Conservation (phyloP, 2,113 vertebrate genomes). For the Microcebus lehilahytsara region DNA sequence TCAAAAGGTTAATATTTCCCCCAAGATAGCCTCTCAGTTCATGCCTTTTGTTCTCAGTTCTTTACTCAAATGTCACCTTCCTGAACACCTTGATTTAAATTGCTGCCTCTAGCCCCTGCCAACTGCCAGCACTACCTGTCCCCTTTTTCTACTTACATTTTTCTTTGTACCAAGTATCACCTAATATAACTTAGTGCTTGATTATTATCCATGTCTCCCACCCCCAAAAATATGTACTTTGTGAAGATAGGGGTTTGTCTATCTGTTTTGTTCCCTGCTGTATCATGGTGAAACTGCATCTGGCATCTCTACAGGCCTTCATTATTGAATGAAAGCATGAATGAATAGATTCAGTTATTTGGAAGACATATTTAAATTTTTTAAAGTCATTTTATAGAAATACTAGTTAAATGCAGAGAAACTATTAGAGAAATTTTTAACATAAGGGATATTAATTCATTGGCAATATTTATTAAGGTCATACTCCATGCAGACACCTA, state of each 20-base stretch:
- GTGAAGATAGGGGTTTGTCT: background rate
- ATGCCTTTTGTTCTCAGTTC: background rate
- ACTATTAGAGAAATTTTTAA: background rate
- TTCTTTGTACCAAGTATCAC: background rate
- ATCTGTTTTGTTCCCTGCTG: background rate
- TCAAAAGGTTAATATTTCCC: background rate
- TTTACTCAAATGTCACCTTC: background rate
- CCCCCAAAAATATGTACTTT: background rate
- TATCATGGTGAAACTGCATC: rapidly evolving
- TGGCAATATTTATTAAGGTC: background rate
- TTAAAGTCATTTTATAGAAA: background rate
- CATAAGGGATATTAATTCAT: background rate
- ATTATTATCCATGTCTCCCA: background rate
- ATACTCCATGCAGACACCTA: background rate
- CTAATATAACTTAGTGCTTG: background rate
- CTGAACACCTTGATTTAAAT: background rate
- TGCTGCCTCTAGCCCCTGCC: background rate
- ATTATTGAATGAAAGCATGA: background rate
- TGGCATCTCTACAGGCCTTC: background rate
- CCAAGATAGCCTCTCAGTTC: background rate
- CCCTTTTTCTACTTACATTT: background rate
- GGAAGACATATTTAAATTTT: background rate
- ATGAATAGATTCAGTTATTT: background rate
- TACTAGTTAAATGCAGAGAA: background rate
- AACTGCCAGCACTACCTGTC: background rate